Evolutionary conservation across 2,797 vertebrate genomes (phyloP).

Genomic region (Amphiprion clarkii): DNA sequence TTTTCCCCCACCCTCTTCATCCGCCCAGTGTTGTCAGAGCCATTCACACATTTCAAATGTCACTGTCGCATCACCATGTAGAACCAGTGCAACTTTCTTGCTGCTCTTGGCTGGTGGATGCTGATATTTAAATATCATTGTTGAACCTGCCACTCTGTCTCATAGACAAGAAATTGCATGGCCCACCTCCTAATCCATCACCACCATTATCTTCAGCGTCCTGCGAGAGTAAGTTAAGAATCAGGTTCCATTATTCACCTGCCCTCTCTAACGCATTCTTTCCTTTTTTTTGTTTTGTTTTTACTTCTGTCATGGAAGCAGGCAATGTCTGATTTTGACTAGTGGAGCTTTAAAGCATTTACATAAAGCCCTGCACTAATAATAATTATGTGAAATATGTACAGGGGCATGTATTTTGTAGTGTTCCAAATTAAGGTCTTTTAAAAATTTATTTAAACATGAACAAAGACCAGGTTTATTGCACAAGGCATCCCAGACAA

Average conservation of each 20-base stretch:
- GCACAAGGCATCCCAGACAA: too few relatives aligned
- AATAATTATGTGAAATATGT: slow-evolving; percentile 16
- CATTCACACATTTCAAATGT: slow-evolving; percentile 32
- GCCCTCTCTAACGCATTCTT: slow-evolving; percentile 14
- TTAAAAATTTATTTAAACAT: slow-evolving; percentile 15
- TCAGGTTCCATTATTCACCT: slow-evolving; percentile 46
- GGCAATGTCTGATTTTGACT: neutral
- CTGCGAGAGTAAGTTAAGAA: slow-evolving; percentile 33
- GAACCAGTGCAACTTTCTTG: slow-evolving; percentile 1
- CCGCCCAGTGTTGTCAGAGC: neutral
- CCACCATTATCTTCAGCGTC: slow-evolving; percentile 46
- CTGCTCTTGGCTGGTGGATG: neutral
- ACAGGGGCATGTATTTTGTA: slow-evolving; percentile 18
- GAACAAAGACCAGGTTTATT: neutral
- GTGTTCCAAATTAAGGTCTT: neutral
- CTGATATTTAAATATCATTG: slow-evolving; percentile 44
- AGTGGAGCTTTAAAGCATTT: slow-evolving; percentile 9
- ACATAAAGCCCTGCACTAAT: neutral
- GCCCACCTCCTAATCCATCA: slow-evolving; percentile 51
- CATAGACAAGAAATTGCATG: slow-evolving; percentile 23
- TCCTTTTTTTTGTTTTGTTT: neutral
- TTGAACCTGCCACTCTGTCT: slow-evolving; percentile 35
- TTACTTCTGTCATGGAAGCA: slow-evolving; percentile 1
- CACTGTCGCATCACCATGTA: neutral
- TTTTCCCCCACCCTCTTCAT: neutral